Evolutionary conservation across 1,140 invertebrate species (phyloP), one percentile per base, ranked within the genome.

Genomic region (Elymnias hypermnestra): DNA sequence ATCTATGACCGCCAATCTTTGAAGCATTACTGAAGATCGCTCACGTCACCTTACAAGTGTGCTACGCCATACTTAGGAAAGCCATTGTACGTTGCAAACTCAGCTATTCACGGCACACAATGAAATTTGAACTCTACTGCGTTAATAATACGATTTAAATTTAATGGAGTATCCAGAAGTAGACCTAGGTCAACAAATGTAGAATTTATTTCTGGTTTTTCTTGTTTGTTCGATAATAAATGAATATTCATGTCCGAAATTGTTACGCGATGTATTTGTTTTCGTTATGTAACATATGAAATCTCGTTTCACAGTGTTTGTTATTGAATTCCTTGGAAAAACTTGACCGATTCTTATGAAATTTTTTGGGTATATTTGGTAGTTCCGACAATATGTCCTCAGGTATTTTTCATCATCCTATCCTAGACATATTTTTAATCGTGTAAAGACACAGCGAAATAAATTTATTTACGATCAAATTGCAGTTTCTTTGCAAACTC

Each of bases 1-100:
- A n/a, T n/a, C n/a, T n/a, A n/a, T n/a, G n/a, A n/a, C 26, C 46
- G 37, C 28, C 19, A 26, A 47, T 47, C 36, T 33, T 41, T 35
- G 35, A 48, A 48, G 46, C 35, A 29, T 15, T 9, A 37, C 15
- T 48, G 22, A 35, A 29, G 26, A 29, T 21, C 14, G 13, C 29
- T 36, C 10, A 14, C 46, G 46, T 37, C 57, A 57, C 57, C 57
- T 61, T 46, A 50, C 44, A 46, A 61, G 53, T 37, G 45, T 49
- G 45, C 37, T 60, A 53, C 38, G 21, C 41, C 48, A 29, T 46
- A 56, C 57, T 56, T 28, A 53, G 33, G 18, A 9, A 33, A 42
- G 18, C 53, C 46, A 57, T 61, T 61, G 53, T 57, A 40, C 10
- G 38, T 42, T 15, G 45, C 38, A 22, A 43, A 43, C 38, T 58